Conservation (phyloP, 1,140 invertebrate genomes). For the Hyles euphorbiae region DNA sequence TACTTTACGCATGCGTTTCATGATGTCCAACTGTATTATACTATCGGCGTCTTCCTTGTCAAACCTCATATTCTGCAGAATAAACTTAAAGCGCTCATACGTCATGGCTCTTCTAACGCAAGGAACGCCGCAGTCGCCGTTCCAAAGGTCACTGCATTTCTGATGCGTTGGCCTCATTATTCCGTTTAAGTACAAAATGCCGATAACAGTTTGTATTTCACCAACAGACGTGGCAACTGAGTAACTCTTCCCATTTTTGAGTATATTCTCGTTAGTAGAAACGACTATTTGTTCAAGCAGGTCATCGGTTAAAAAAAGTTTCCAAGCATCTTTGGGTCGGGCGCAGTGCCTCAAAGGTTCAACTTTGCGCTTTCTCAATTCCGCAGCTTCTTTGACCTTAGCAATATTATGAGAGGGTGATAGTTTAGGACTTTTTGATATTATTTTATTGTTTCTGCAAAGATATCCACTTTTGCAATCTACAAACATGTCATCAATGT, state of each 20-base stretch:
- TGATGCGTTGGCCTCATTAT: slow-evolving; percentile 64
- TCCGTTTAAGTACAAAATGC: slow-evolving; percentile 70
- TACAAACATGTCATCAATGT: slow-evolving; percentile 44
- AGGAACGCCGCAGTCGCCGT: slow-evolving; percentile 58
- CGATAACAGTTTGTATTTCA: slow-evolving; percentile 74
- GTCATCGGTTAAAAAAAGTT: slow-evolving; percentile 65
- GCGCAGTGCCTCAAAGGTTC: slow-evolving; percentile 31
- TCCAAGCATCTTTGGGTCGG: slow-evolving; percentile 63
- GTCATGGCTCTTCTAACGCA: slow-evolving; percentile 66
- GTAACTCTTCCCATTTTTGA: slow-evolving; percentile 25
- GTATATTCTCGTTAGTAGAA: slow-evolving; percentile 68
- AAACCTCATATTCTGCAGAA: slow-evolving; percentile 69
- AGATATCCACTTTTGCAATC: slow-evolving; percentile 55
- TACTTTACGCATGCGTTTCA: slow-evolving; percentile 69
- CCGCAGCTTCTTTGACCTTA: slow-evolving; percentile 30
- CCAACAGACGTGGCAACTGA: slow-evolving; percentile 36
- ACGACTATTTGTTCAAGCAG: slow-evolving; percentile 66
- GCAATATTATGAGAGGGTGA: slow-evolving; percentile 23
- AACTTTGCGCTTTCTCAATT: slow-evolving; percentile 38
- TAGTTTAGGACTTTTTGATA: slow-evolving; percentile 45
- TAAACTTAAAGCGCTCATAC: slow-evolving; percentile 67
- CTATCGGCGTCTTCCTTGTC: slow-evolving; percentile 50
- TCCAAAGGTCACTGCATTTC: slow-evolving; percentile 66
- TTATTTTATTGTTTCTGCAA: slow-evolving; percentile 45
- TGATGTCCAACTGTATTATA: slow-evolving; percentile 62